Evolutionary conservation across 2,797 vertebrate species (phyloP).

Genomic region (Lepilemur ruficaudatus): DNA sequence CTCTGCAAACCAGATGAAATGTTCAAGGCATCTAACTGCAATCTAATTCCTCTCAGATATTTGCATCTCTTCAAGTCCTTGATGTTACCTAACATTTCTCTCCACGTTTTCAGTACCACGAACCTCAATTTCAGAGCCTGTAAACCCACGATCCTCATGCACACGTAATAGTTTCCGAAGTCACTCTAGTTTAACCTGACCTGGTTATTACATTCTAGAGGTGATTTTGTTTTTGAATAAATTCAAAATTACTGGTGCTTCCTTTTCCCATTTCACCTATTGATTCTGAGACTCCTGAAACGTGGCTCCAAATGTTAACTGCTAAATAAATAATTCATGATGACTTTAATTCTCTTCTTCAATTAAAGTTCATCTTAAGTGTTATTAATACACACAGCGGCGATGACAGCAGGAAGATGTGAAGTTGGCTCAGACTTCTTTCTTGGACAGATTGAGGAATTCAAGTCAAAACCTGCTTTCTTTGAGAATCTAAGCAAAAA

Average conservation of each 20-base stretch:
- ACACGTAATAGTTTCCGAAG: slow-evolving; percentile 32
- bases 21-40: background rate
- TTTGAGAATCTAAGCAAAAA: slow-evolving; percentile 73
- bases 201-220: slow-evolving; percentile 11
- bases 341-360: background rate
- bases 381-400: background rate
- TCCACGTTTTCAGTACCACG: background rate
- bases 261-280: background rate
- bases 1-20: background rate
- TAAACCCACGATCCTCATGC: background rate
- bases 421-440: slow-evolving; percentile 51
- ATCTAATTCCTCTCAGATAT: background rate
- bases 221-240: slow-evolving; percentile 5
- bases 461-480: slow-evolving; percentile 71
- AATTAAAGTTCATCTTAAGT: background rate
- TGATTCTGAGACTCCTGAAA: background rate
- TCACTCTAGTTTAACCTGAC: slow-evolving; percentile 42
- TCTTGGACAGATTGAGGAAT: slow-evolving; percentile 51
- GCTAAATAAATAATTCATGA: background rate
- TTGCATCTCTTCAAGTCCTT: background rate
- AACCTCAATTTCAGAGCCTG: background rate
- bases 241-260: slow-evolving; percentile 43
- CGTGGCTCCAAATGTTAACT: background rate
- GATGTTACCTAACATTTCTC: background rate
- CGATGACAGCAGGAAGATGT: background rate